Base-by-base conservation (phyloP, 2,888 invertebrate genomes). In the Drosophila paramelanica region DNA sequence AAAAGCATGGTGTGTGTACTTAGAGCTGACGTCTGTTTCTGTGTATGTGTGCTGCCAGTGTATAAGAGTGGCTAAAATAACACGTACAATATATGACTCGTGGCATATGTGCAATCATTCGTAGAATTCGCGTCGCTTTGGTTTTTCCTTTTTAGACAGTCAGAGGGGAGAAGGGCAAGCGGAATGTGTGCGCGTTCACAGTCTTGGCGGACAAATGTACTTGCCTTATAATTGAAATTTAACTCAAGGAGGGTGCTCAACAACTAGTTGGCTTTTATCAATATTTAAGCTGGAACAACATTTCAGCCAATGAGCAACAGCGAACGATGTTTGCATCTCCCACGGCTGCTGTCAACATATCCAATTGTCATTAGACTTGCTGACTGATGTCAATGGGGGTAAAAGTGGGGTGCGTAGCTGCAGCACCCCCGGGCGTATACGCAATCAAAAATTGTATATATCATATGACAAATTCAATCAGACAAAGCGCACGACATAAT, bases 401-500 rank as follows among this genome's bases (percentile, higher is more conserved):
- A 7, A 2, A 36, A 33, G 20, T 13, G 17, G 14, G 56, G 4
- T 23, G 6, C 4, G 25, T 14, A 39, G 14, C 8, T 10, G 11
- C 17, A 31, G 14, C 27, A 31, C 71, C 74, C 73, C 64, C 52
- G 53, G 77, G 77, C 82, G 73, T 73, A 76, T 84, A 74, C 79
- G 75, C 89, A 86, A 86, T 89, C 89, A 86, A 73, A 89, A 79
- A 87, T 79, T 50, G 77, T 73, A 81, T 79, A 82, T 80, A 85
- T 87, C 81, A 84, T 73, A 81, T 84, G 77, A 84, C 85, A 79
- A 87, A 89, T 81, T 87, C 89, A 89, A 85, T 85, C 85, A 87
- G 79, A 87, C 81, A 87, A 83, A 74, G 85, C 71, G 62, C 69
- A 83, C 69, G 67, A 80, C 76, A 72, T 78, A 87, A 87, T 86